Evolutionary conservation across 1,140 invertebrate genomes (phyloP).

Genomic region (Macrobrachium rosenbergii): DNA sequence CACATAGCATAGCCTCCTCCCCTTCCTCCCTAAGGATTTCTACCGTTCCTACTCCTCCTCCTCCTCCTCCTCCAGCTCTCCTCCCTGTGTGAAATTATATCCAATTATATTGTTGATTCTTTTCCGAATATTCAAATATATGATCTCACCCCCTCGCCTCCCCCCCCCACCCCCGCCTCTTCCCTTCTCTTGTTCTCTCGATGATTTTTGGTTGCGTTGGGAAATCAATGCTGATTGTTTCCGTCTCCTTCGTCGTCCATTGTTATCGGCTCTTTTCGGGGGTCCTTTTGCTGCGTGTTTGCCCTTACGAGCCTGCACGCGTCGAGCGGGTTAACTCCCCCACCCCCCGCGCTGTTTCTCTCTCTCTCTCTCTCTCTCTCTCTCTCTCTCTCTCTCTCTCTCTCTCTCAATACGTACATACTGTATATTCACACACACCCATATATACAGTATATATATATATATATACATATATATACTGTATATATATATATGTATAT

Average conservation of each 20-base stretch:
- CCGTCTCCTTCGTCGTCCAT: background rate
- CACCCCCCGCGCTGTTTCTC: background rate
- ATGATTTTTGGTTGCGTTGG: background rate
- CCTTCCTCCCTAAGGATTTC: background rate
- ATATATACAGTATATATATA: slow-evolving; percentile 11
- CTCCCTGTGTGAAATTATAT: slow-evolving; percentile 33
- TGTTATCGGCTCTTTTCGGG: background rate
- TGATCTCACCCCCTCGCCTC: background rate
- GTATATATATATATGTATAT: background rate
- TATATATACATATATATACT: slow-evolving; percentile 15
- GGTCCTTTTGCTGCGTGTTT: background rate
- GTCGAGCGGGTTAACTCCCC: background rate
- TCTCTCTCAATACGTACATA: background rate
- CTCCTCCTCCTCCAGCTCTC: background rate
- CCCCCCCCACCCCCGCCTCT: background rate
- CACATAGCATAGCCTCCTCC: background rate
- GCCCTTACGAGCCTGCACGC: background rate
- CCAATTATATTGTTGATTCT: slow-evolving; percentile 43
- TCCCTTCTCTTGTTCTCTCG: background rate
- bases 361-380: background rate
- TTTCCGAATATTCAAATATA: slow-evolving; percentile 37
- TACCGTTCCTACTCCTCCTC: background rate
- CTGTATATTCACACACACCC: background rate
- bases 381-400: background rate
- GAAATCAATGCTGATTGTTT: slow-evolving; percentile 8